Percentiles rank a stretch among this genome's conserved stretches.
Conservation (phyloP, 2,113 vertebrate genomes). For the Dinomys branickii region DNA sequence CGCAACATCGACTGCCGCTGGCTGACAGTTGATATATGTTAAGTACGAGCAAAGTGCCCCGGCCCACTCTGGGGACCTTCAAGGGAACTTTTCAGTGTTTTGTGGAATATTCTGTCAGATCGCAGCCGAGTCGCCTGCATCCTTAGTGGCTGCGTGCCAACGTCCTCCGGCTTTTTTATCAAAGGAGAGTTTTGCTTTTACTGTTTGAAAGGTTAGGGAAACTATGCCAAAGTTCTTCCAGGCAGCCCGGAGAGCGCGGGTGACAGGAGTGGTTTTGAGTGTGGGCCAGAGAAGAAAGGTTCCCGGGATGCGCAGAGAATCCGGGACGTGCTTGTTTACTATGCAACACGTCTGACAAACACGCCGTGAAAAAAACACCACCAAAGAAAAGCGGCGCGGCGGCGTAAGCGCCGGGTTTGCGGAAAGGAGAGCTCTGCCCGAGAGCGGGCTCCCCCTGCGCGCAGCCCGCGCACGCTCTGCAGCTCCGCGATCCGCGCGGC, state of each 20-base stretch:
- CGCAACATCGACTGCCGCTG: slow-evolving; percentile 83
- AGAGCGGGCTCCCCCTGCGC: not conserved
- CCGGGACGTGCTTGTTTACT: slow-evolving; percentile 66
- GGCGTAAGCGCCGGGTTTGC: not conserved
- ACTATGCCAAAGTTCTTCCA: slow-evolving; percentile 86
- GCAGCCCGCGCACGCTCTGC: not conserved
- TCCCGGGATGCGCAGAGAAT: slow-evolving; percentile 71
- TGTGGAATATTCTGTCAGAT: slow-evolving; percentile 84
- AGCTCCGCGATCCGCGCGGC: not conserved
- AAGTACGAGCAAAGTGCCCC: slow-evolving; percentile 88
- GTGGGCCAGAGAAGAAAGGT: slow-evolving; percentile 76
- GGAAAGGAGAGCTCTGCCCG: not conserved
- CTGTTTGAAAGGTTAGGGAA: slow-evolving; percentile 86
- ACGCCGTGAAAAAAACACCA: slow-evolving; percentile 55
- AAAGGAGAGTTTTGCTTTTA: slow-evolving; percentile 84
- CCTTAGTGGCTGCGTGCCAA: slow-evolving; percentile 86
- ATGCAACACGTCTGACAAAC: slow-evolving; percentile 66
- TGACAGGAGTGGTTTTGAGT: slow-evolving; percentile 82
- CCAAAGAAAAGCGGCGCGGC: slow-evolving; percentile 26
- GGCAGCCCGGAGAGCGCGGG: slow-evolving; percentile 80
- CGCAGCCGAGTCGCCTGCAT: slow-evolving; percentile 81
- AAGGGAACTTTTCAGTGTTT: slow-evolving; percentile 83
- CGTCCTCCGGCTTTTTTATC: slow-evolving; percentile 81
- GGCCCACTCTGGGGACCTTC: slow-evolving; percentile 85
- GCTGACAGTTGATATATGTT: slow-evolving; percentile 92